Conservation (phyloP, 2,113 vertebrate genomes). For the Hystrix cristata region DNA sequence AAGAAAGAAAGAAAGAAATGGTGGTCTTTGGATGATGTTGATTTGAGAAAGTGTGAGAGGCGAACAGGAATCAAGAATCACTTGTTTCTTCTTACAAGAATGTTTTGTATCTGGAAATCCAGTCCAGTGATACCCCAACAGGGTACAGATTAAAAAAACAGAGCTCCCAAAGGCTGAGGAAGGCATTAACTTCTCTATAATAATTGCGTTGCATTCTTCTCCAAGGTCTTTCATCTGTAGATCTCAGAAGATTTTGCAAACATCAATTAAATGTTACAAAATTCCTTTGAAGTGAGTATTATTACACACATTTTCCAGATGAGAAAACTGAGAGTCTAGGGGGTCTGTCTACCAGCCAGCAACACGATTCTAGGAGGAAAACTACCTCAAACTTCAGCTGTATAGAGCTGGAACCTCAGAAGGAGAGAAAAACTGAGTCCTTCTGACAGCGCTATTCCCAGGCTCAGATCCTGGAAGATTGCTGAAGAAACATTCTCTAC, state of each 20-base stretch:
- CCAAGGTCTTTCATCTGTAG: slow-evolving; percentile 78
- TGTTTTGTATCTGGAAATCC: slow-evolving; percentile 32
- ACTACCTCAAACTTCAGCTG: not conserved
- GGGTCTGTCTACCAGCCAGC: slow-evolving; percentile 13
- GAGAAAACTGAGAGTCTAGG: slow-evolving; percentile 63
- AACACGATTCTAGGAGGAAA: not conserved
- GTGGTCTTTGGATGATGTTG: not conserved
- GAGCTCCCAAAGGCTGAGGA: slow-evolving; percentile 59
- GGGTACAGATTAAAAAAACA: slow-evolving; percentile 34
- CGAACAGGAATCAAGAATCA: slow-evolving; percentile 37
- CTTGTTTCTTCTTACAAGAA: not conserved
- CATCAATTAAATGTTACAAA: slow-evolving; percentile 80
- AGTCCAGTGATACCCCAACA: not conserved
- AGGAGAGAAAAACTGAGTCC: not conserved
- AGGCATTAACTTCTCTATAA: slow-evolving; percentile 71
- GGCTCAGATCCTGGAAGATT: not conserved
- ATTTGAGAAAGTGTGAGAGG: slow-evolving; percentile 9
- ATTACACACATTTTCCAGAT: slow-evolving; percentile 70
- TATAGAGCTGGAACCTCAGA: not conserved
- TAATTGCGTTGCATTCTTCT: slow-evolving; percentile 58
- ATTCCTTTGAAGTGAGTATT: slow-evolving; percentile 78
- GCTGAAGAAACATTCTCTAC: not conserved
- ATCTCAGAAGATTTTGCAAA: slow-evolving; percentile 74
- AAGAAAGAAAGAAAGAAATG: not conserved
- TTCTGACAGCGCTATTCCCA: not conserved